Base-by-base conservation (phyloP, 1,140 invertebrate species). In the Leptinotarsa lineolata region DNA sequence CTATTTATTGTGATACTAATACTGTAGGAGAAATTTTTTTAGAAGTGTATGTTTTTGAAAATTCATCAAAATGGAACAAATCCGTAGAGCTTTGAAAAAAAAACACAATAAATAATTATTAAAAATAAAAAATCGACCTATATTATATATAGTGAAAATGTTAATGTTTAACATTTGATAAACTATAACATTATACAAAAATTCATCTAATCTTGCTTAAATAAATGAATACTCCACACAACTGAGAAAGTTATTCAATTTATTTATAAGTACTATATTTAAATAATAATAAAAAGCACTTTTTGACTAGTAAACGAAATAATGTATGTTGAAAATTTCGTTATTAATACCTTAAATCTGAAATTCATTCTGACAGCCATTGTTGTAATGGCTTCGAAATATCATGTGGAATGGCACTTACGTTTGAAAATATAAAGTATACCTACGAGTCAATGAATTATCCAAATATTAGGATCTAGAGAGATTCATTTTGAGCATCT, bases 281-380 rank as follows among this genome's bases (percentile, higher is more conserved):
- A 18, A 54, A 59, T 22, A 20, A 21, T 22, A 63, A 21, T 63
- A 63, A 59, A 65, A 66, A 66, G 44, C 18, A 30, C 46, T 66
- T 73, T 76, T 76, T 76, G 75, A 74, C 75, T 76, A 76, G 72
- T 76, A 65, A 76, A 74, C 59, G 60, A 76, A 70, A 69, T 63
- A 16, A 21, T 13, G 61, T 15, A 5, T 21, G 20, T 63, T 63
- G 16, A 59, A 63, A 63, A 63, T 63, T 63, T 63, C 61, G 30
- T 39, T 39, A 54, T 54, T 4, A 16, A 45, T 46, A 68, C 20
- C 39, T 48, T 21, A 68, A 16, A 44, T 45, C 30, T 21, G 18
- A 21, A 68, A 44, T 45, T 39, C 45, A 67, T 20, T 12, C n/a
- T 39, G 30, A 45, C 66, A 44, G 20, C 21, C 66, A 30, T 30